Percentiles rank a stretch among this genome's conserved stretches.
phyloP scores from a whole-genome alignment of 2,888 invertebrate species.

The Acrobasis repandana region DNA sequence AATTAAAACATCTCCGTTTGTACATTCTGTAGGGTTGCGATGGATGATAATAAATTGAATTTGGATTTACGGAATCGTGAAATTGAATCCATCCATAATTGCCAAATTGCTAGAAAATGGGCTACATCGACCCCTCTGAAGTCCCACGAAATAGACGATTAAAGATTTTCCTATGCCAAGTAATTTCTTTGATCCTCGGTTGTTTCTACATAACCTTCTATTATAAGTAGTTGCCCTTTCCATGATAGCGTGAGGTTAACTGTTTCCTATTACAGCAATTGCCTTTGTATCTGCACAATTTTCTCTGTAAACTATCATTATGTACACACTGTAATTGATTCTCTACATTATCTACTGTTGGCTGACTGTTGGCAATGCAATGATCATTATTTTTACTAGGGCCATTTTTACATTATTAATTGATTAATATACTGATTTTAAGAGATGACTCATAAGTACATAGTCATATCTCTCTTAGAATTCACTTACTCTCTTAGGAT shows the following conservation, averaged over 20 bases:
- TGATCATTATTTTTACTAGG: neutral
- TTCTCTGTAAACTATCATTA: conserved; percentile 19
- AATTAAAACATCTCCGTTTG: conserved; percentile 1
- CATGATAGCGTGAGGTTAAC: conserved; percentile 13
- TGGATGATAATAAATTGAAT: neutral
- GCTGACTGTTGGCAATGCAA: neutral
- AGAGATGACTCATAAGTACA: too few species aligned
- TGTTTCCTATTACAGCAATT: conserved; percentile 11
- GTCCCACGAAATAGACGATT: neutral
- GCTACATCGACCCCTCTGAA: neutral
- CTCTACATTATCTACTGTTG: neutral
- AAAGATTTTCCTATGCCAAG: neutral
- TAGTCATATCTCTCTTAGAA: too few species aligned
- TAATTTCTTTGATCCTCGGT: neutral
- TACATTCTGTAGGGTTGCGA: neutral
- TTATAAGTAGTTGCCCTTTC: conserved; percentile 7
- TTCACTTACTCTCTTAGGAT: too few species aligned
- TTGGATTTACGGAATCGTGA: neutral
- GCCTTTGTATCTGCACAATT: conserved; percentile 21
- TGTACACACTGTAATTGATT: neutral
- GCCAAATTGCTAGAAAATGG: conserved; percentile 13
- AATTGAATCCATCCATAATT: conserved; percentile 12
- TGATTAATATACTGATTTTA: too few species aligned
- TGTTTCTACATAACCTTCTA: neutral
- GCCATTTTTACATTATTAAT: neutral